Conservation (phyloP, 2,888 invertebrate genomes). For the Agrotis exclamationis region DNA sequence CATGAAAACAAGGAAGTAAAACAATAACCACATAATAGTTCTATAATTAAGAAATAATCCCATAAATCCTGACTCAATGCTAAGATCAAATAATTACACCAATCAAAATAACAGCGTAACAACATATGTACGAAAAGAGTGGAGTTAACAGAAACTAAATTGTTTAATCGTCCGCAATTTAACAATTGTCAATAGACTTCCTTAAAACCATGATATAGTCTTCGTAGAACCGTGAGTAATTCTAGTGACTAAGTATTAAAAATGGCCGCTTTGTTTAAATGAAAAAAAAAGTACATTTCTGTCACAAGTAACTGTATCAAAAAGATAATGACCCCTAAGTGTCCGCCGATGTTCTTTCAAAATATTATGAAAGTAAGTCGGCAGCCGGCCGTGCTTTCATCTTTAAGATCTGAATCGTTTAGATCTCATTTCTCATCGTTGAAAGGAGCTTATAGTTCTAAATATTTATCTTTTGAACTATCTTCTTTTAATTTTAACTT, state of each 20-base stretch:
- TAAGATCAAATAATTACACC: slow-evolving; percentile 58
- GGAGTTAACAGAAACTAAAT: slow-evolving; percentile 60
- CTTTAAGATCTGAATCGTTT: slow-evolving; percentile 58
- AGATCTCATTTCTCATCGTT: slow-evolving; percentile 63
- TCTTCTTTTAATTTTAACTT: slow-evolving; percentile 36
- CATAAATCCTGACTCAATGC: slow-evolving; percentile 55
- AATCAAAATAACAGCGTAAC: slow-evolving; percentile 42
- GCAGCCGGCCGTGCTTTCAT: slow-evolving; percentile 44
- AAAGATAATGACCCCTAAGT: slow-evolving; percentile 62
- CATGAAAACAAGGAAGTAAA: slow-evolving; percentile 43
- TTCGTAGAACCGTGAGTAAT: slow-evolving; percentile 61
- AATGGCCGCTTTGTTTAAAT: slow-evolving; percentile 59
- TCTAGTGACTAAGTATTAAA: slow-evolving; percentile 56
- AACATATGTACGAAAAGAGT: slow-evolving; percentile 69
- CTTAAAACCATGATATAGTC: slow-evolving; percentile 36
- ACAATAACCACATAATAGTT: slow-evolving; percentile 1
- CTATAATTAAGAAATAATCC: slow-evolving; percentile 52
- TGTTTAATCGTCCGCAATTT: slow-evolving; percentile 79
- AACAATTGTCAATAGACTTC: slow-evolving; percentile 75
- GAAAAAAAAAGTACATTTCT: slow-evolving; percentile 46
- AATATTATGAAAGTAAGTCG: slow-evolving; percentile 66
- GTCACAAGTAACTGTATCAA: slow-evolving; percentile 59
- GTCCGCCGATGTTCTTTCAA: slow-evolving; percentile 57
- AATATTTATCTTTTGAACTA: slow-evolving; percentile 60
- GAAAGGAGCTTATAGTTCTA: slow-evolving; percentile 58